Base-by-base conservation (phyloP, 2,888 invertebrate genomes). In the Oxyscelio sp. region DNA sequence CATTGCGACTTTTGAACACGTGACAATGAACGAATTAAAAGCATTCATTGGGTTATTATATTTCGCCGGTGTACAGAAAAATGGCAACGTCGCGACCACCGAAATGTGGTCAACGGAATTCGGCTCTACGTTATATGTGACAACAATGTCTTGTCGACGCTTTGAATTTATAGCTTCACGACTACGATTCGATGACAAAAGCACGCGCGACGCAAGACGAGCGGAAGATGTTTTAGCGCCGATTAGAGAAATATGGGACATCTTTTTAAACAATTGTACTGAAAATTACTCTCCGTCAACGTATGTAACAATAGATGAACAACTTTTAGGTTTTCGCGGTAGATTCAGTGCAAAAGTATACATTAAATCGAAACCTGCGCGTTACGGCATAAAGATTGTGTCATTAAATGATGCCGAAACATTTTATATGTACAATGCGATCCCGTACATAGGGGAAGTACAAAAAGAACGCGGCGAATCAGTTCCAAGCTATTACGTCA, bases 351-450 rank as follows among this genome's bases (percentile, higher is more conserved):
- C 56, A 4, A 38, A 21, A 24, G 43, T 61, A 3, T 68, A 61
- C 17, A 70, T 59, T n/a, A 75, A 77, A 0, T 71, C 59, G 13
- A 90, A 90, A 54, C 86, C 87, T 3, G 84, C 71, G 15, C 85
- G 79, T 66, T 88, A 86, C 66, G 87, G 88, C 4, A 11, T 89
- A 11, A 89, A 87, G 74, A 80, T 86, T 31, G 58, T 83, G 19
- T 73, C 66, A 54, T 34, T 86, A 2, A 70, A 85, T 52, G 85
- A 80, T 40, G 24, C 73, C 4, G 8, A 17, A 40, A 58, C 45
- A 11, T 58, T 38, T 48, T 66, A 66, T 24, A 66, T 52, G 66
- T 52, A 56, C n/a, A 65, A 52, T 27, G 61, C 70, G 19, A 40
- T 40, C 15, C 40, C 40, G 15, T 43, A 17, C 19, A 43, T 19